Conservation (phyloP, 2,888 invertebrate genomes). For the Rhagonycha lutea region DNA sequence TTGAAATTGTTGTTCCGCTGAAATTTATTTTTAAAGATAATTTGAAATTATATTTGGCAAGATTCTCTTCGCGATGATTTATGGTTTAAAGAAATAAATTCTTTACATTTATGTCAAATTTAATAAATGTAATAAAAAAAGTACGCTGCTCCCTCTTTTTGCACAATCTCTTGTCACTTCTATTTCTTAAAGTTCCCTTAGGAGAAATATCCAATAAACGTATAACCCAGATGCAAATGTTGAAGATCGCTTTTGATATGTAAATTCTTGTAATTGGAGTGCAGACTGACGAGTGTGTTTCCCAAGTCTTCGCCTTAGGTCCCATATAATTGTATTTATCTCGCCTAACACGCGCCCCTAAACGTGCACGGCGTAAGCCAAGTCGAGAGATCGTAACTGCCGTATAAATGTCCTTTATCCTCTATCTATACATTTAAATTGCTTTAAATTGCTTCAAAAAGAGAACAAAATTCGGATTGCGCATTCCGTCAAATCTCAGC, state of each 20-base stretch:
- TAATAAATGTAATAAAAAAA: constrained; percentile 2
- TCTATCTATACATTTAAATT: constrained; percentile 29
- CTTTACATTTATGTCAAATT: neutral
- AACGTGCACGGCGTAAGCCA: constrained; percentile 20
- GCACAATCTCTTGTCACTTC: constrained; percentile 8
- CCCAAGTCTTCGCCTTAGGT: constrained; percentile 26
- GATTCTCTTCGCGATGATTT: neutral
- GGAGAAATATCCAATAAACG: constrained; percentile 28
- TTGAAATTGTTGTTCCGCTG: neutral
- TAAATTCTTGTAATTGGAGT: constrained; percentile 46
- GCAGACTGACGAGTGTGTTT: constrained; percentile 33
- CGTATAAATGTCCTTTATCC: constrained; percentile 25
- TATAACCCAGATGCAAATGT: constrained; percentile 36
- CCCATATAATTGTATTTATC: constrained; percentile 31
- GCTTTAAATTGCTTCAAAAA: constrained; percentile 23
- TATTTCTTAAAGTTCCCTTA: constrained; percentile 20
- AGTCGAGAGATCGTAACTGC: constrained; percentile 25
- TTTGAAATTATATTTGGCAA: neutral
- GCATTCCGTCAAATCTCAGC: constrained; percentile 15
- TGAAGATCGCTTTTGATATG: constrained; percentile 48
- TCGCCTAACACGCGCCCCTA: constrained; percentile 26
- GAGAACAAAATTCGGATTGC: constrained; percentile 23
- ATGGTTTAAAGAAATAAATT: neutral
- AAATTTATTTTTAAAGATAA: neutral
- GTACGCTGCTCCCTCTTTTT: neutral